Evolutionary conservation across 1,140 invertebrate species (phyloP).

Genomic region (Cyrtorhinus lividipennis): DNA sequence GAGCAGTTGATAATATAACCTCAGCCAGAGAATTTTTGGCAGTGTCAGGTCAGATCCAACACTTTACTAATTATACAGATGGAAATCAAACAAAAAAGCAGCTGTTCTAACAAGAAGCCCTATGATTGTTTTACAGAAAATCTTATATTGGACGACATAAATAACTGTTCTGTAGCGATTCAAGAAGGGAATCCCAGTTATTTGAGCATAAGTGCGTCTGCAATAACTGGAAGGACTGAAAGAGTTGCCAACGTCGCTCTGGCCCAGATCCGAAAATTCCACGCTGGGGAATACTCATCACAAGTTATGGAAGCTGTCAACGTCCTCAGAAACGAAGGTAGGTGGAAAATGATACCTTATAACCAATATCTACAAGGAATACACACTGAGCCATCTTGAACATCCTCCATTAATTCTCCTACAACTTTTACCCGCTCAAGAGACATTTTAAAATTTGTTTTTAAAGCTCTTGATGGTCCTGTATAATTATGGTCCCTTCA

Average conservation of each 20-base stretch:
- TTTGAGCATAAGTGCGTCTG: constrained; percentile 83
- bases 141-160: constrained; percentile 98
- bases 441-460: no score
- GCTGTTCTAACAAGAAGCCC: no score
- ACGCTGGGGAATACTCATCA: constrained; percentile 88
- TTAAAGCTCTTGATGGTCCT: no score
- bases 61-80: not conserved
- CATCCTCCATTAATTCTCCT: no score
- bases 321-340: constrained; percentile 78
- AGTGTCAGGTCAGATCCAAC: constrained; percentile 52
- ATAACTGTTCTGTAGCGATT: constrained; percentile 89
- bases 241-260: constrained; percentile 92
- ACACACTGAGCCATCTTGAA: no score
- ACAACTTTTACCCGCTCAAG: no score
- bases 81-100: no score
- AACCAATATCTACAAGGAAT: no score
- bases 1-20: constrained; percentile 96
- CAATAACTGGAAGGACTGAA: constrained; percentile 81
- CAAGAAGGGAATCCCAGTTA: constrained; percentile 84
- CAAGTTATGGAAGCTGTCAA: constrained; percentile 86
- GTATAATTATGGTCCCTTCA: no score
- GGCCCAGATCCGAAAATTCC: constrained; percentile 97
- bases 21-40: constrained; percentile 98
- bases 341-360: no score
- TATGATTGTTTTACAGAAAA: constrained; percentile 80